Percentiles rank a stretch among this genome's conserved stretches.
phyloP scores from a whole-genome alignment of 1,140 invertebrate genomes.

The Panagrolaimus sp. region DNA sequence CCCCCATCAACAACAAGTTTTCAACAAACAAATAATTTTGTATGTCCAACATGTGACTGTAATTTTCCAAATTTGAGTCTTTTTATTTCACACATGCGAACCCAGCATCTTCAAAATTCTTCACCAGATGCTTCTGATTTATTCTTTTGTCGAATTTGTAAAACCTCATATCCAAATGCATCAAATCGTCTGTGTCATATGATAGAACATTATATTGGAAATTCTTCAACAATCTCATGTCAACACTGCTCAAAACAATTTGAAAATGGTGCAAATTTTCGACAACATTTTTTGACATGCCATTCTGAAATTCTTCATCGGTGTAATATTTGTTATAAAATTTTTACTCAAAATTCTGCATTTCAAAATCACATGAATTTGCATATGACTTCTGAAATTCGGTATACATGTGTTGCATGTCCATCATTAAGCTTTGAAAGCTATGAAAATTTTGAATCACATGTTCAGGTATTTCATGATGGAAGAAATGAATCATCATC shows the following conservation, averaged over 20 bases:
- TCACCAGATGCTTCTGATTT: not conserved
- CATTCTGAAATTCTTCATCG: conserved; percentile 27
- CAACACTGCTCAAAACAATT: conserved; percentile 33
- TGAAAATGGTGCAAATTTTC: conserved; percentile 18
- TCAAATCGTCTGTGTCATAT: conserved; percentile 17
- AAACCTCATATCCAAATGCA: not conserved
- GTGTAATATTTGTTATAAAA: conserved; percentile 22
- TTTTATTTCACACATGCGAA: conserved; percentile 3
- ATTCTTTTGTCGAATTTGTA: not conserved
- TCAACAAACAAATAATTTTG: not conserved
- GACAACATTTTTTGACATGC: conserved; percentile 25
- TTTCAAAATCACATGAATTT: conserved; percentile 15
- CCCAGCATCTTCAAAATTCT: not conserved
- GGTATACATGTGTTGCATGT: conserved; percentile 21
- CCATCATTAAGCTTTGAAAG: conserved; percentile 12
- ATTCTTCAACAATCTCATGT: conserved; percentile 23
- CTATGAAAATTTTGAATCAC: conserved; percentile 14
- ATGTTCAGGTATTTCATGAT: conserved; percentile 28
- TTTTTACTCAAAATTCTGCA: not conserved
- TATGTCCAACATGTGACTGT: not conserved
- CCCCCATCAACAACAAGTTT: not conserved
- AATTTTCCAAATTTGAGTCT: not conserved
- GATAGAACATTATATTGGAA: conserved; percentile 25
- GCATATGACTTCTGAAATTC: conserved; percentile 12
- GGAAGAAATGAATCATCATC: not conserved